A percentile compares a stretch with the other conserved stretches of the same genome.
phyloP scores from a whole-genome alignment of 1,140 invertebrate genomes.

The Sarcophaga peregrina region DNA sequence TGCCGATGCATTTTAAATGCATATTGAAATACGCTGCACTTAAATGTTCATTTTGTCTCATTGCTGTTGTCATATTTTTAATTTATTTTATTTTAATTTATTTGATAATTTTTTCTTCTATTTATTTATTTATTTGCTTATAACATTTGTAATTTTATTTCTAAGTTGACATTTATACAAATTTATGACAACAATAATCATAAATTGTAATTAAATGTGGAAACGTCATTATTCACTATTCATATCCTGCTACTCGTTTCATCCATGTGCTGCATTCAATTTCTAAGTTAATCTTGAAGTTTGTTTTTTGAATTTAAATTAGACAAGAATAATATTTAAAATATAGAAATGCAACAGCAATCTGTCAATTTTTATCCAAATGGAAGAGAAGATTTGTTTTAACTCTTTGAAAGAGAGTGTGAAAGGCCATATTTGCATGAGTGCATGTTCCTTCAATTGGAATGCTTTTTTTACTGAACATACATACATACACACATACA shows the following conservation, averaged over 20 bases:
- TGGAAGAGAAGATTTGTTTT: background rate
- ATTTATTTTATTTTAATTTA: conserved; percentile 23
- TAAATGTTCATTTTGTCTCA: background rate
- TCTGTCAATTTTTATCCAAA: background rate
- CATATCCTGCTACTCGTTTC: background rate
- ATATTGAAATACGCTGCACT: background rate
- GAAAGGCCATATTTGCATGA: no score
- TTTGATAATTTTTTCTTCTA: background rate
- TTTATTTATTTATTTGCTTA: background rate
- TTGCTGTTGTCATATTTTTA: background rate
- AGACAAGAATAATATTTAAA: no score
- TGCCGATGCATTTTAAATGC: no score
- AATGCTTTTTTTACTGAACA: no score
- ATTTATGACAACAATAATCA: conserved; percentile 38
- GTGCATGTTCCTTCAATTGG: no score
- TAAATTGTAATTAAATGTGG: conserved; percentile 39
- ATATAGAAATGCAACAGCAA: background rate
- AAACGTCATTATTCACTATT: background rate
- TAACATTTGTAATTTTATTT: conserved; percentile 30
- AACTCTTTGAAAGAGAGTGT: no score
- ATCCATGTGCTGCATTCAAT: no score
- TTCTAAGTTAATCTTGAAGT: no score
- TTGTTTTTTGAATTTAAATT: no score
- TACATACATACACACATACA: no score
- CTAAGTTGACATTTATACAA: conserved; percentile 35